Percentiles rank a stretch among this genome's conserved stretches.
Evolutionary conservation across 1,140 invertebrate species (phyloP).

Genomic region (Papilio aristodemus): DNA sequence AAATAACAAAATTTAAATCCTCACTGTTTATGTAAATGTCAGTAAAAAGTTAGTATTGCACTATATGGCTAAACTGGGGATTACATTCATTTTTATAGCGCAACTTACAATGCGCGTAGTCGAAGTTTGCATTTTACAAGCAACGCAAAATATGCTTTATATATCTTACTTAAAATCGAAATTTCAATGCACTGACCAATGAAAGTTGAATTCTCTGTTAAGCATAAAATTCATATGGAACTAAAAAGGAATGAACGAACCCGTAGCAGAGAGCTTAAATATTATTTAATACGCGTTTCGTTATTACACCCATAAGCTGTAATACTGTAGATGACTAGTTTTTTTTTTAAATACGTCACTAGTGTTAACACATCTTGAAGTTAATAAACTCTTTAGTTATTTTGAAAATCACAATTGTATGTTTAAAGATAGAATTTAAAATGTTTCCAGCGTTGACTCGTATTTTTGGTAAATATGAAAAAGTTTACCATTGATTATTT

Average conservation of each 20-base stretch:
- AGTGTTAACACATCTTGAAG: background rate
- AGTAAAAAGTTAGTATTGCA: conserved; percentile 10
- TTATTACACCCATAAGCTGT: conserved; percentile 2
- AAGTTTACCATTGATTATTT: too few relatives aligned
- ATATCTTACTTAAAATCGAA: background rate
- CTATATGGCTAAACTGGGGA: conserved; percentile 9
- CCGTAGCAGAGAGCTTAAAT: conserved; percentile 16
- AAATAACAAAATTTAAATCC: conserved; percentile 2
- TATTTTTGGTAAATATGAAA: too few relatives aligned
- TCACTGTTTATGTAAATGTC: conserved; percentile 1
- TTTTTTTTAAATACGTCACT: background rate
- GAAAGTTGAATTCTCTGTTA: conserved; percentile 6
- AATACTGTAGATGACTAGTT: background rate
- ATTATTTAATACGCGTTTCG: conserved; percentile 10
- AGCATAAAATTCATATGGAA: conserved; percentile 17
- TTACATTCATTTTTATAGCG: conserved; percentile 20
- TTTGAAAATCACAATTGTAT: too few relatives aligned
- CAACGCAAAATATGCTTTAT: conserved; percentile 4
- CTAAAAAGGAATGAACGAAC: conserved; percentile 19
- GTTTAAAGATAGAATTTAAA: too few relatives aligned
- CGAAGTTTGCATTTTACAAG: background rate
- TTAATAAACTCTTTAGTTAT: background rate
- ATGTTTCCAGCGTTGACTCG: too few relatives aligned
- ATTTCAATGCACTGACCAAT: background rate
- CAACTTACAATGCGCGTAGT: conserved; percentile 9